A percentile compares a stretch with the other conserved stretches of the same genome.
Conservation (phyloP, 2,797 vertebrate genomes). For the Pseudochirops cupreus region DNA sequence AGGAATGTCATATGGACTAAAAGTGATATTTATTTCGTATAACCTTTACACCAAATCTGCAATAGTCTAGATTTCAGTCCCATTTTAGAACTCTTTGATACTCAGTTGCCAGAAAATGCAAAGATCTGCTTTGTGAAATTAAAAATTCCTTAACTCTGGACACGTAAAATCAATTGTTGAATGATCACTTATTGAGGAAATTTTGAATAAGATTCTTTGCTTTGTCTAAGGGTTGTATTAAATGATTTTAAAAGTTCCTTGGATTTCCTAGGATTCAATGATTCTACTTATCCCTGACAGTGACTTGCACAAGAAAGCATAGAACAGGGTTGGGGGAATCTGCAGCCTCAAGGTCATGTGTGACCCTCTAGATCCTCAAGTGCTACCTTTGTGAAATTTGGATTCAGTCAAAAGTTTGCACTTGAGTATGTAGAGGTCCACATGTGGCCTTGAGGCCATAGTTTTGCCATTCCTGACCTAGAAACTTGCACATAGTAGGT, state of each 20-base stretch:
- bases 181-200: neutral
- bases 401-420: too few relatives aligned
- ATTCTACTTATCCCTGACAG: neutral
- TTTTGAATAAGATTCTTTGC: neutral
- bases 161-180: neutral
- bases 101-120: neutral
- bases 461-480: neutral
- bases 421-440: too few relatives aligned
- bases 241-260: neutral
- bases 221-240: neutral
- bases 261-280: neutral
- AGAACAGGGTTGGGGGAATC: neutral
- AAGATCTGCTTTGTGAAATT: neutral
- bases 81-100: neutral
- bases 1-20: neutral
- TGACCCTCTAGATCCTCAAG: too few relatives aligned
- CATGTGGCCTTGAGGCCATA: too few relatives aligned
- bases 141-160: neutral
- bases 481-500: neutral
- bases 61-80: neutral
- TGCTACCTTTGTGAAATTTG: too few relatives aligned
- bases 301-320: neutral
- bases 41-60: neutral
- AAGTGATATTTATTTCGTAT: neutral
- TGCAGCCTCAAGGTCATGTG: too few relatives aligned